A percentile compares a stretch with the other conserved stretches of the same genome.
phyloP scores from a whole-genome alignment of 2,888 invertebrate genomes.

The Limenitis camilla region DNA sequence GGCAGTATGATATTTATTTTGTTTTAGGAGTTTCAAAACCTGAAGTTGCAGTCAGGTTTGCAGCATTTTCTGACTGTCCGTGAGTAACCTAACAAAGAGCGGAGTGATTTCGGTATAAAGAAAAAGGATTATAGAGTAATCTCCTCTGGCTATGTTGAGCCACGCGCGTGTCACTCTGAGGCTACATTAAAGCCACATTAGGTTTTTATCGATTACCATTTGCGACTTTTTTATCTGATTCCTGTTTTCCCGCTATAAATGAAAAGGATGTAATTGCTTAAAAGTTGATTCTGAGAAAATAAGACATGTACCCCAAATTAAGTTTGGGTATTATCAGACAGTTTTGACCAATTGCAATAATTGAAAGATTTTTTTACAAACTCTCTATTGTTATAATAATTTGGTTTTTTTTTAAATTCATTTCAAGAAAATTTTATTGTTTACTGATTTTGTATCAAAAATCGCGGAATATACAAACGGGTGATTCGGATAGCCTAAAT shows the following conservation, averaged over 20 bases:
- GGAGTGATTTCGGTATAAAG: constrained; percentile 57
- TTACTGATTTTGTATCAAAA: too few species aligned
- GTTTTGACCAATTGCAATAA: too few species aligned
- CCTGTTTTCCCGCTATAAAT: constrained; percentile 8
- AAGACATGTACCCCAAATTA: too few species aligned
- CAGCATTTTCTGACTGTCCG: not conserved
- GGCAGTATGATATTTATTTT: too few species aligned
- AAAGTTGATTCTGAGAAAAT: not conserved
- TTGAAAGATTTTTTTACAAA: too few species aligned
- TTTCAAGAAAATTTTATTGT: too few species aligned
- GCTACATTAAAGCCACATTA: constrained; percentile 65
- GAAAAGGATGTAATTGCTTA: too few species aligned
- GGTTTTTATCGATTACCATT: constrained; percentile 56
- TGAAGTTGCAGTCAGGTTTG: not conserved
- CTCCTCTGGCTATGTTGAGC: constrained; percentile 50
- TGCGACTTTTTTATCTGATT: constrained; percentile 42
- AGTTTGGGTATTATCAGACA: too few species aligned
- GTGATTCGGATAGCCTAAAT: too few species aligned
- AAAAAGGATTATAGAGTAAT: constrained; percentile 62
- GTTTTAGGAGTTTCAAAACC: not conserved
- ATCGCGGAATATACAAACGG: too few species aligned
- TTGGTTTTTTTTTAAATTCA: too few species aligned
- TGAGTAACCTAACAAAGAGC: constrained; percentile 25
- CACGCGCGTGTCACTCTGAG: constrained; percentile 50
- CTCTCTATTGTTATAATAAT: too few species aligned